These are phyloP conservation scores for Phalacrocorax pelagicus DNA, from an alignment of 2,113 vertebrate species.

Conservation along the genomic window DNA sequence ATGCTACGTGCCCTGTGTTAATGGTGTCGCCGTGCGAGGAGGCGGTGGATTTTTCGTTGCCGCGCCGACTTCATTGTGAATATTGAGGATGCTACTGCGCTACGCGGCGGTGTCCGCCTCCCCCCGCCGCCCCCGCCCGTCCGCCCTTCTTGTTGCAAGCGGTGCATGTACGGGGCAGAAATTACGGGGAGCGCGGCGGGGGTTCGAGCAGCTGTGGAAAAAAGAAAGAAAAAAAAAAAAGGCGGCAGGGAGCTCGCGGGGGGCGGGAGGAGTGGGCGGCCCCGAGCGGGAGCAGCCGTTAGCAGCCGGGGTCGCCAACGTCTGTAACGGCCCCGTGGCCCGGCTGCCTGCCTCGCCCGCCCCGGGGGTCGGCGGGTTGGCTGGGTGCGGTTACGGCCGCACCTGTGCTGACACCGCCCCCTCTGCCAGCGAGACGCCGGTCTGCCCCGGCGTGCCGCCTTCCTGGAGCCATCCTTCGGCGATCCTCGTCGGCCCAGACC, in stretches of 20 bases:
- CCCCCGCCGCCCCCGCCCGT: background rate
- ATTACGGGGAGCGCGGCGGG: background rate
- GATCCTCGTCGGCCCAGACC: background rate
- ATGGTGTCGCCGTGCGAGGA: constrained; percentile 17
- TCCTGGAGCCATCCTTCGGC: background rate
- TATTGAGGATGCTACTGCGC: background rate
- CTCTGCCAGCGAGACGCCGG: background rate
- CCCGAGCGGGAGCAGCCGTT: background rate
- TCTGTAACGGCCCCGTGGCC: background rate
- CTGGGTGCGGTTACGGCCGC: background rate
- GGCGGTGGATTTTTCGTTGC: background rate
- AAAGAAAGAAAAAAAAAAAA: background rate
- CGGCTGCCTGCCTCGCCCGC: background rate
- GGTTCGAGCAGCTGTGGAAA: background rate
- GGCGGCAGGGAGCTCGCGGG: background rate
- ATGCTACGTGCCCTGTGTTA: constrained; percentile 5
- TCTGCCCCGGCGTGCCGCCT: background rate
- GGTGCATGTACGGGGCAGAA: background rate
- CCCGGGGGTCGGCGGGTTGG: too few relatives aligned
- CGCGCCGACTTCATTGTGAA: background rate
- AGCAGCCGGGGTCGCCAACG: background rate
- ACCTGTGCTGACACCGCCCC: background rate
- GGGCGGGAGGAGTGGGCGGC: background rate
- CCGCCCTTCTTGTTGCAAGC: background rate
- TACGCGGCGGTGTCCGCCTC: background rate